These are phyloP conservation scores for Byasa hedistus DNA, from an alignment of 2,888 invertebrate genomes.

Conservation along the genomic window DNA sequence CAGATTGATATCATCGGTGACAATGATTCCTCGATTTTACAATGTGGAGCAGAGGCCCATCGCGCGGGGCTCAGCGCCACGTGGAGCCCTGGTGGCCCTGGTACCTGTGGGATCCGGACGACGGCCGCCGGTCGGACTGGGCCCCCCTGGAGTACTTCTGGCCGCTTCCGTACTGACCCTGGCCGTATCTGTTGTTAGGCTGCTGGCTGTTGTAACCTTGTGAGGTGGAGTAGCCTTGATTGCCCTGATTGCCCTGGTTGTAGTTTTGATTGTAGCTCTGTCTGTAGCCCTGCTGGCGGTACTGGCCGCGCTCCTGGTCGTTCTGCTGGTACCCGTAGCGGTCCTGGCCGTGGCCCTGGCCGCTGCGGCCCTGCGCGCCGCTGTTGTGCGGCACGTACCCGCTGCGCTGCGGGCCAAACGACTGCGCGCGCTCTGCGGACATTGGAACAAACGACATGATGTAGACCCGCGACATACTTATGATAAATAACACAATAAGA, in stretches of 20 bases:
- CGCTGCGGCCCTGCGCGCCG: constrained; percentile 32
- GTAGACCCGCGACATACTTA: no score
- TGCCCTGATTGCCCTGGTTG: constrained; percentile 28
- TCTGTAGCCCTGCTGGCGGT: constrained; percentile 23
- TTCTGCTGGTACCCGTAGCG: constrained; percentile 39
- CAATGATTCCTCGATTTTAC: constrained; percentile 11
- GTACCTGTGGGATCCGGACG: constrained; percentile 32
- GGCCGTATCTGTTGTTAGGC: constrained; percentile 28
- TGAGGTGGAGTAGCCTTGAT: constrained; percentile 13
- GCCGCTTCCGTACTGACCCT: constrained; percentile 35
- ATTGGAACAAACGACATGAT: constrained; percentile 30
- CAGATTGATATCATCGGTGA: background rate
- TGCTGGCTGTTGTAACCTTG: no score
- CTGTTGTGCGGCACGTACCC: constrained; percentile 54
- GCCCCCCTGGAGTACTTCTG: constrained; percentile 29
- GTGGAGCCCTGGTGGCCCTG: constrained; percentile 36
- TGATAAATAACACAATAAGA: no score
- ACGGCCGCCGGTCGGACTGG: constrained; percentile 33
- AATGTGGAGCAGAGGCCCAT: background rate
- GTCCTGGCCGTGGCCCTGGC: constrained; percentile 38
- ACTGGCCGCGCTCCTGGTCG: constrained; percentile 33
- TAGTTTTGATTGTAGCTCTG: constrained; percentile 30
- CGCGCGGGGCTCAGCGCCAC: constrained; percentile 35
- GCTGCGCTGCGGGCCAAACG: constrained; percentile 62
- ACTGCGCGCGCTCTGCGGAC: constrained; percentile 67